These are phyloP conservation scores for Eupithecia inturbata DNA, from an alignment of 2,888 invertebrate genomes.

Conservation along the genomic window DNA sequence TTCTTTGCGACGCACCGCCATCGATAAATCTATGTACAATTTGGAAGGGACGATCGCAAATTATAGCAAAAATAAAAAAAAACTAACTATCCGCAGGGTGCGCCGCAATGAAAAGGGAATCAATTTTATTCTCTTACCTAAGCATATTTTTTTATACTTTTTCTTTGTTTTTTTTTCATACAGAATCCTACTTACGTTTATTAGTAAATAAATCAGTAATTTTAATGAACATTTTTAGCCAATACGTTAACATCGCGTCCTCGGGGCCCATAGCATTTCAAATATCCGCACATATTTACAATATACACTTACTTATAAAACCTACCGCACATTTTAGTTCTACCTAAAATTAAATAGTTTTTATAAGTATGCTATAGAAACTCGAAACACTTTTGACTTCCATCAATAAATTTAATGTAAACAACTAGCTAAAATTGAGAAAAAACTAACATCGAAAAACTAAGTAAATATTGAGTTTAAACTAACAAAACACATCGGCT, in stretches of 20 bases:
- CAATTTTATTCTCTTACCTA: constrained; percentile 47
- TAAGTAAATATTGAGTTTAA: constrained; percentile 64
- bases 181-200: constrained; percentile 51
- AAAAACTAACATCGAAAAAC: constrained; percentile 72
- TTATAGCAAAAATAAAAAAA: constrained; percentile 41
- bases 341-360: constrained; percentile 38
- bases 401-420: constrained; percentile 58
- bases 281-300: constrained; percentile 34
- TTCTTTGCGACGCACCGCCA: constrained; percentile 39
- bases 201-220: constrained; percentile 49
- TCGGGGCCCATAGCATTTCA: constrained; percentile 24
- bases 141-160: constrained; percentile 52
- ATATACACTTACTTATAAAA: constrained; percentile 16
- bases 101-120: constrained; percentile 42
- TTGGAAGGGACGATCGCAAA: constrained; percentile 43
- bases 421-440: constrained; percentile 68
- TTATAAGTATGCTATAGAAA: constrained; percentile 27
- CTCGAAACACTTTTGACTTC: constrained; percentile 46
- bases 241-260: constrained; percentile 37
- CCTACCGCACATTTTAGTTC: constrained; percentile 5
- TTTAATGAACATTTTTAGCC: constrained; percentile 47
- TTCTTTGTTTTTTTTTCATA: constrained; percentile 49
- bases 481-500: constrained; percentile 42
- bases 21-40: constrained; percentile 45
- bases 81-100: constrained; percentile 38